phyloP scores from a whole-genome alignment of 2,113 vertebrate species.

The Circaetus gallicus region DNA sequence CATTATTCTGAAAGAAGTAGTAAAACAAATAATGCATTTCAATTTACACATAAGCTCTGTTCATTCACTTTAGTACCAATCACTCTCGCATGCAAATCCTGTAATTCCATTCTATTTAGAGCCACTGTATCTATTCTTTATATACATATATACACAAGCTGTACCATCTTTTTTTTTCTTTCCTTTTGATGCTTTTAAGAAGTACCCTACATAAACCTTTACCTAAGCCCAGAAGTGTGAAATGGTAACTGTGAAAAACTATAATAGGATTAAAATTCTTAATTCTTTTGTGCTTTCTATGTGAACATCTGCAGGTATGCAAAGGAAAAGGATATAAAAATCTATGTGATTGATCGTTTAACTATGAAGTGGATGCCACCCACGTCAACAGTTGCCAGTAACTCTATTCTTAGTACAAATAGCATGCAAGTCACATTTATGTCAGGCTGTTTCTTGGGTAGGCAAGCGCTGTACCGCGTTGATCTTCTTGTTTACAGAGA shows the following conservation, averaged over 20 bases:
- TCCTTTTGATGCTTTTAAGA: not conserved
- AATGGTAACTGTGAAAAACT: not conserved
- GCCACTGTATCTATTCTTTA: not conserved
- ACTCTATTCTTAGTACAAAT: conserved; percentile 23
- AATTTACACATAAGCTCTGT: not conserved
- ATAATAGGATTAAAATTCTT: not conserved
- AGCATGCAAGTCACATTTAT: not conserved
- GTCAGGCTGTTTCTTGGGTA: not conserved
- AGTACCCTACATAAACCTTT: not conserved
- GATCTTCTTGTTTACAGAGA: not conserved
- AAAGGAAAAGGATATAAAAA: not conserved
- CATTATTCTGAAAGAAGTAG: not conserved
- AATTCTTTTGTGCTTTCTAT: not conserved
- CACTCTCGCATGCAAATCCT: not conserved
- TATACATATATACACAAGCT: not conserved
- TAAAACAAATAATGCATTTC: not conserved
- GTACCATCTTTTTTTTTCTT: not conserved
- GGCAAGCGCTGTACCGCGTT: not conserved
- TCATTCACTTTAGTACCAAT: not conserved
- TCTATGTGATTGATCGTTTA: not conserved
- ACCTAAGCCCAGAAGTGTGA: not conserved
- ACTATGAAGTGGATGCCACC: not conserved
- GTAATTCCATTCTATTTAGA: not conserved
- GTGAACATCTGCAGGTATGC: not conserved
- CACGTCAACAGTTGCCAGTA: conserved; percentile 10